These are phyloP conservation scores for Campylomormyrus numenius DNA, from an alignment of 2,113 vertebrate species.

Conservation along the genomic window DNA sequence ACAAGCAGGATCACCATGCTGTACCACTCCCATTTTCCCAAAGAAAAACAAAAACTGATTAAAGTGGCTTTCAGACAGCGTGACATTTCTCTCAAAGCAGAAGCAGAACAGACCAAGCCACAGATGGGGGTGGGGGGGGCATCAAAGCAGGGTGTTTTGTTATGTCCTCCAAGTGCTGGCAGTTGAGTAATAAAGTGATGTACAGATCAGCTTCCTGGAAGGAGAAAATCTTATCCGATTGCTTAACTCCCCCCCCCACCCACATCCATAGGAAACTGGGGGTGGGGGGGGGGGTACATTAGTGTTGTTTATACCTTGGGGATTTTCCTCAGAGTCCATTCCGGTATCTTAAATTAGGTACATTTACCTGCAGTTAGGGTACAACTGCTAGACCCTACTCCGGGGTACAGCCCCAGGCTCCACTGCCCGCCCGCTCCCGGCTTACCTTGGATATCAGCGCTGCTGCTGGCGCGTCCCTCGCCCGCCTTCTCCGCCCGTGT, in stretches of 20 bases:
- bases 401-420: not conserved
- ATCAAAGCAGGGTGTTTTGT: not conserved
- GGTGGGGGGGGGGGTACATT: not conserved
- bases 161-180: not conserved
- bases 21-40: not conserved
- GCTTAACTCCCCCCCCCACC: not conserved
- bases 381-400: no score
- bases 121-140: not conserved
- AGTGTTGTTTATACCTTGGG: no score
- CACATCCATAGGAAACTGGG: not conserved
- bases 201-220: not conserved
- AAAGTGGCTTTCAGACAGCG: not conserved
- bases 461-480: constrained; percentile 73
- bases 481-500: constrained; percentile 54
- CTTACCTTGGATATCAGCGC: constrained; percentile 74
- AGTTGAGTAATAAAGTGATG: not conserved
- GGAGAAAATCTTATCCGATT: not conserved
- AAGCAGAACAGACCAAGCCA: not conserved
- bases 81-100: not conserved
- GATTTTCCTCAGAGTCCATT: no score
- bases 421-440: not conserved
- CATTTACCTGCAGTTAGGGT: no score
- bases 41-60: not conserved
- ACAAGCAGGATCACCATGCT: not conserved
- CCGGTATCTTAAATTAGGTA: no score